These are phyloP conservation scores for Decapterus maruadsi DNA, from an alignment of 2,797 vertebrate species.

Conservation along the genomic window DNA sequence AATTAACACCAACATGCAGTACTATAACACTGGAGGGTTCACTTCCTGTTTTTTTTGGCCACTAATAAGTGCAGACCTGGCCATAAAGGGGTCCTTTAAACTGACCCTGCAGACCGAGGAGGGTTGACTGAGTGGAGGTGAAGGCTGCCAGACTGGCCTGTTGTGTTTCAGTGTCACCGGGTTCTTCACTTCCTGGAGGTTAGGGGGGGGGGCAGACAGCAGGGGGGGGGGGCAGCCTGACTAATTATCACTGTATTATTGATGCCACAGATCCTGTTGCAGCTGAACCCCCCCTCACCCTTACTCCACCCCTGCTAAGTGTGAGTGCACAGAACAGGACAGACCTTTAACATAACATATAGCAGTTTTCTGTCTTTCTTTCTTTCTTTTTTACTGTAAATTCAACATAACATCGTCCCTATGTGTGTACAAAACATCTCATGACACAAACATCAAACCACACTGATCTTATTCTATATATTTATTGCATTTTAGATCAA, in stretches of 20 bases:
- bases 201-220: conserved; percentile 36
- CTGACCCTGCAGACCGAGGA: not conserved
- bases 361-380: too few species aligned
- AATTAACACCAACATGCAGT: too few species aligned
- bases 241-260: conserved; percentile 75
- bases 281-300: conserved; percentile 33
- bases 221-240: conserved; percentile 48
- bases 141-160: not conserved
- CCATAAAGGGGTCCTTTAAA: not conserved
- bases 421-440: not conserved
- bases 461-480: too few species aligned
- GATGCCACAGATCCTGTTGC: conserved; percentile 70
- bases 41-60: too few species aligned
- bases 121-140: not conserved
- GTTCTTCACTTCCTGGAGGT: conserved; percentile 47
- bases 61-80: too few species aligned
- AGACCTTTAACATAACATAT: too few species aligned
- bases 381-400: not conserved
- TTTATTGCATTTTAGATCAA: not conserved
- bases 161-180: conserved; percentile 46
- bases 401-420: not conserved
- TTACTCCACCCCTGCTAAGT: not conserved
- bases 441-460: not conserved
- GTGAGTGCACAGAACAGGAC: not conserved
- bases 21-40: too few species aligned